A percentile compares a stretch with the other conserved stretches of the same genome.
Evolutionary conservation across 2,797 vertebrate species (phyloP).

Genomic region (Cirrhinus molitorella): DNA sequence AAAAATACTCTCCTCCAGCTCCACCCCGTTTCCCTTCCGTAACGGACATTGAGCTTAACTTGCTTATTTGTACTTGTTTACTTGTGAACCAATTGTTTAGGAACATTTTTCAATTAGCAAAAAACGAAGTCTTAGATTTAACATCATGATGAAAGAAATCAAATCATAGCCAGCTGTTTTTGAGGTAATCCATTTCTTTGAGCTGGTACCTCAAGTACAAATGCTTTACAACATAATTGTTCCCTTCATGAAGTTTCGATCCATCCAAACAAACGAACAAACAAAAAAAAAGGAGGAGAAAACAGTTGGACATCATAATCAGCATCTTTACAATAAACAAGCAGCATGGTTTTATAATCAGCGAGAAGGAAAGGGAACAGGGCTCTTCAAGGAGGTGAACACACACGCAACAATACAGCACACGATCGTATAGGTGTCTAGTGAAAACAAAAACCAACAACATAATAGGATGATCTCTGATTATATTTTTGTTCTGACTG

Average conservation of each 20-base stretch:
- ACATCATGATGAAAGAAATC: constrained; percentile 67
- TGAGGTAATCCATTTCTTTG: constrained; percentile 74
- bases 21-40: constrained; percentile 59
- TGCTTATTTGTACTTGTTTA: constrained; percentile 32
- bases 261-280: constrained; percentile 63
- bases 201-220: constrained; percentile 75
- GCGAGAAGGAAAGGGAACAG: constrained; percentile 67
- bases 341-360: constrained; percentile 64
- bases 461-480: constrained; percentile 73
- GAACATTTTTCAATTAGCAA: constrained; percentile 76
- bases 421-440: constrained; percentile 73
- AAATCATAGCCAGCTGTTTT: constrained; percentile 69
- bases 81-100: constrained; percentile 72
- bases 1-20: constrained; percentile 38
- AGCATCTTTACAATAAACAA: constrained; percentile 65
- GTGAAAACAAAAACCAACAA: constrained; percentile 69
- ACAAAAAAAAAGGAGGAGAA: constrained; percentile 71
- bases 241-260: constrained; percentile 91
- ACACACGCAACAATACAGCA: constrained; percentile 78
- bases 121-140: constrained; percentile 61
- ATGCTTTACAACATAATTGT: constrained; percentile 77
- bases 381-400: constrained; percentile 67
- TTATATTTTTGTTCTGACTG: constrained; percentile 81
- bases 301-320: constrained; percentile 72
- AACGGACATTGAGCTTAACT: constrained; percentile 69